Conservation (phyloP, 2,113 vertebrate genomes). For the Percina caprodes region DNA sequence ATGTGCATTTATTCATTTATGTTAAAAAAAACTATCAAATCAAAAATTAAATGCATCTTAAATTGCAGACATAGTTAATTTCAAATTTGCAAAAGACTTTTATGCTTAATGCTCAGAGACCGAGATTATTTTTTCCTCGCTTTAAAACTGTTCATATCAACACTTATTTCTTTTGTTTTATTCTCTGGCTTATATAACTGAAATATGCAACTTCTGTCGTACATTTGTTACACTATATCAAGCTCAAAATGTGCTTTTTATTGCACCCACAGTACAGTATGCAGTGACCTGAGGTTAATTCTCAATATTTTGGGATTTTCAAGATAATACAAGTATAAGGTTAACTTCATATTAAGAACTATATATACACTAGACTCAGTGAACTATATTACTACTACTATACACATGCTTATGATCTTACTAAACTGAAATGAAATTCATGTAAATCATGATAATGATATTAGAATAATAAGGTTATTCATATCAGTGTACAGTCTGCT, state of each 20-base stretch:
- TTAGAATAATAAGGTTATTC: constrained; percentile 48
- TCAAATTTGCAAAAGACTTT: background rate
- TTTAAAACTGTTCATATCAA: constrained; percentile 3
- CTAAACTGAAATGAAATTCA: constrained; percentile 41
- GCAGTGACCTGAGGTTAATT: constrained; percentile 64
- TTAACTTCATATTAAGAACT: constrained; percentile 58
- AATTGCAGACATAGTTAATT: background rate
- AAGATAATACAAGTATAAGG: constrained; percentile 40
- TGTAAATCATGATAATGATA: constrained; percentile 41
- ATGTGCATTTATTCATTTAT: background rate
- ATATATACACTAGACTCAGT: constrained; percentile 47
- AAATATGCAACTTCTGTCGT: constrained; percentile 26
- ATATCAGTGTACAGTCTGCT: constrained; percentile 40
- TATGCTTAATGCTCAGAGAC: background rate
- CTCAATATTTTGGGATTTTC: constrained; percentile 53
- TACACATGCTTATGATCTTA: constrained; percentile 38
- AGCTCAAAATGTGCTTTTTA: constrained; percentile 52
- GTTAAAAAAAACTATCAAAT: background rate
- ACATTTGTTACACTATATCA: constrained; percentile 21
- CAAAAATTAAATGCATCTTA: background rate
- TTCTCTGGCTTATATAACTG: constrained; percentile 32
- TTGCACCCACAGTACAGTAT: constrained; percentile 60
- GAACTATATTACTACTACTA: constrained; percentile 47
- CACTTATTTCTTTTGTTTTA: background rate
- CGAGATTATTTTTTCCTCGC: background rate